Evolutionary conservation across 2,888 invertebrate genomes (phyloP).

Genomic region (Hemistola chrysoprasaria): DNA sequence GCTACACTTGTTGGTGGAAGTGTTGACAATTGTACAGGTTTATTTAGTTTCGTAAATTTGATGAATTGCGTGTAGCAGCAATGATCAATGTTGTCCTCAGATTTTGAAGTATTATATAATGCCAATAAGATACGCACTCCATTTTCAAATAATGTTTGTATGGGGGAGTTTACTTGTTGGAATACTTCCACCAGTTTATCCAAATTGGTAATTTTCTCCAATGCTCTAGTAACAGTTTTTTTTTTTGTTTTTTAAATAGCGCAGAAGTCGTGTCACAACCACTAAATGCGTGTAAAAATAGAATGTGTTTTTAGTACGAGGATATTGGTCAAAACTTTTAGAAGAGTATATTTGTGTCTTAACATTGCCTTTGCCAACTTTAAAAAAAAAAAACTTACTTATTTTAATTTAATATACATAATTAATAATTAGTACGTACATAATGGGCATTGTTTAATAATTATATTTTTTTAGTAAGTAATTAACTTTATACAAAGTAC

Average conservation of each 20-base stretch:
- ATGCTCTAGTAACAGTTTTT: conserved; percentile 34
- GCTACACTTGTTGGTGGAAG: conserved; percentile 44
- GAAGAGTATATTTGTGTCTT: too few relatives aligned
- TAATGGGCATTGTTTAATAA: too few relatives aligned
- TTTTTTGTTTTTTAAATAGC: conserved; percentile 34
- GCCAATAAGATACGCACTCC: conserved; percentile 38
- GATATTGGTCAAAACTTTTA: too few relatives aligned
- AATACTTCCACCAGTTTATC: conserved; percentile 31
- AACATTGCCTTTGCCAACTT: too few relatives aligned
- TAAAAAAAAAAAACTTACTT: too few relatives aligned
- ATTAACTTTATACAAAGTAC: too few relatives aligned
- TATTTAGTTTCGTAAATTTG: conserved; percentile 41
- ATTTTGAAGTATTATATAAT: conserved; percentile 47
- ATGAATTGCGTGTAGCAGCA: conserved; percentile 33
- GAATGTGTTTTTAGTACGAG: conserved; percentile 32
- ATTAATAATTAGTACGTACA: too few relatives aligned
- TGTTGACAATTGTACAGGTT: too few relatives aligned
- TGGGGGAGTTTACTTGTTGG: conserved; percentile 45
- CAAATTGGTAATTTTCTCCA: conserved; percentile 33
- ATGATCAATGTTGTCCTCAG: conserved; percentile 30
- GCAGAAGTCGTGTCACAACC: conserved; percentile 37
- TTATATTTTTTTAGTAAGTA: too few relatives aligned
- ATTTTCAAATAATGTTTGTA: conserved; percentile 37
- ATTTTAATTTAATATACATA: too few relatives aligned
- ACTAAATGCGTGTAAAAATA: conserved; percentile 36